These are phyloP conservation scores for Antidorcas marsupialis DNA, from an alignment of 2,113 vertebrate species.

Conservation along the genomic window DNA sequence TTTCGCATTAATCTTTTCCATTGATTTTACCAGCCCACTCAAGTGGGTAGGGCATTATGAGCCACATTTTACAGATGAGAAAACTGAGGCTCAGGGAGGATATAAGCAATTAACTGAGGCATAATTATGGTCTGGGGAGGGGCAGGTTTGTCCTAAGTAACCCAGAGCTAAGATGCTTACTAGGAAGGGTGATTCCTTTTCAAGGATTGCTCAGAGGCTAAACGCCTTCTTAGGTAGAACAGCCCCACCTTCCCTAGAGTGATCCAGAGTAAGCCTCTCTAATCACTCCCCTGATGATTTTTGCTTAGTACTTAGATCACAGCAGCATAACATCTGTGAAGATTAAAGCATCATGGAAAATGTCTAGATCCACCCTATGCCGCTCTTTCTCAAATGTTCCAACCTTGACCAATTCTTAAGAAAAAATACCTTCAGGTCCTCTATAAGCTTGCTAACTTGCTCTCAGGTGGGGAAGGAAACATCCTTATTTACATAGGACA, in stretches of 20 bases:
- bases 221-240: not conserved
- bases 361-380: not conserved
- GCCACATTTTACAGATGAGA: conserved; percentile 36
- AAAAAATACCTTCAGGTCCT: not conserved
- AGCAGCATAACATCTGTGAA: not conserved
- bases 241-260: not conserved
- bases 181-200: not conserved
- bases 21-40: not conserved
- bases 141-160: conserved; percentile 7
- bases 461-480: not conserved
- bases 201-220: not conserved
- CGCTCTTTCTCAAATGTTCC: not conserved
- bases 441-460: not conserved
- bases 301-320: not conserved
- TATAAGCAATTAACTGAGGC: not conserved
- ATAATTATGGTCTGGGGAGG: not conserved
- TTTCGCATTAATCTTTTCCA: conserved; percentile 15
- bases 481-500: not conserved
- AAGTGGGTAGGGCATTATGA: not conserved
- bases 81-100: conserved; percentile 27
- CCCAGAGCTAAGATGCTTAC: not conserved
- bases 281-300: not conserved
- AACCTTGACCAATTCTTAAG: not conserved
- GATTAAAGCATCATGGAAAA: not conserved
- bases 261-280: not conserved